phyloP scores from a whole-genome alignment of 2,888 invertebrate species.

The Sisyra terminalis region DNA sequence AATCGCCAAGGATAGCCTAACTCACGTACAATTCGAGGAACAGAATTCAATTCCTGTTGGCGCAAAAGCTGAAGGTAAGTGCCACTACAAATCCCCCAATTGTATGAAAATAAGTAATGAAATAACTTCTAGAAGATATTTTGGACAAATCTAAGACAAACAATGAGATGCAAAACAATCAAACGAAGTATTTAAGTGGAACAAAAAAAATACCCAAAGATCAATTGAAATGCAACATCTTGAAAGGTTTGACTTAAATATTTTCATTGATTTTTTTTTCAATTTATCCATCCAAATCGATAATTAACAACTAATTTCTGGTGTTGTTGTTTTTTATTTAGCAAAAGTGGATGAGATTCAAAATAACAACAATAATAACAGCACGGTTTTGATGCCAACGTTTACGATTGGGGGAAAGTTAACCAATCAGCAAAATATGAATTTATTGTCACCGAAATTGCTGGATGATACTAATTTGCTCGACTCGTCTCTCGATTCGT shows the following conservation, averaged over 20 bases:
- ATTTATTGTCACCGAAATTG: constrained; percentile 1
- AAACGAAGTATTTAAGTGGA: constrained; percentile 44
- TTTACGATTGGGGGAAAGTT: constrained; percentile 24
- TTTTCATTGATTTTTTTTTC: constrained; percentile 5
- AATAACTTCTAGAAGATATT: constrained; percentile 1
- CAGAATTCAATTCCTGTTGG: constrained; percentile 34
- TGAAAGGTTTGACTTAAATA: constrained; percentile 50
- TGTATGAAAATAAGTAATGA: constrained; percentile 23
- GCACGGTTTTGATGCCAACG: constrained; percentile 5
- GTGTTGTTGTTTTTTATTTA: constrained; percentile 28
- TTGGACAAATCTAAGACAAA: constrained; percentile 2
- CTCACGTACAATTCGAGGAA: constrained; percentile 36
- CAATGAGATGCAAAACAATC: constrained; percentile 51
- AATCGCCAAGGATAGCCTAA: constrained; percentile 49
- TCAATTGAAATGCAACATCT: constrained; percentile 85
- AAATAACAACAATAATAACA: constrained; percentile 16
- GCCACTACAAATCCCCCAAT: constrained; percentile 28
- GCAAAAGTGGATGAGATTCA: constrained; percentile 50
- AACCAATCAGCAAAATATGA: constrained; percentile 30
- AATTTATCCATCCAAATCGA: too few relatives aligned
- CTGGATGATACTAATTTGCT: constrained; percentile 17
- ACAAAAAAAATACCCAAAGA: constrained; percentile 67
- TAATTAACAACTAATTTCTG: too few relatives aligned
- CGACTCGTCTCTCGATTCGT: constrained; percentile 26
- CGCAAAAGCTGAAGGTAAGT: constrained; percentile 28